Percentiles rank a stretch among this genome's conserved stretches.
phyloP scores from a whole-genome alignment of 2,888 invertebrate genomes.

The Pristionchus maxplancki region DNA sequence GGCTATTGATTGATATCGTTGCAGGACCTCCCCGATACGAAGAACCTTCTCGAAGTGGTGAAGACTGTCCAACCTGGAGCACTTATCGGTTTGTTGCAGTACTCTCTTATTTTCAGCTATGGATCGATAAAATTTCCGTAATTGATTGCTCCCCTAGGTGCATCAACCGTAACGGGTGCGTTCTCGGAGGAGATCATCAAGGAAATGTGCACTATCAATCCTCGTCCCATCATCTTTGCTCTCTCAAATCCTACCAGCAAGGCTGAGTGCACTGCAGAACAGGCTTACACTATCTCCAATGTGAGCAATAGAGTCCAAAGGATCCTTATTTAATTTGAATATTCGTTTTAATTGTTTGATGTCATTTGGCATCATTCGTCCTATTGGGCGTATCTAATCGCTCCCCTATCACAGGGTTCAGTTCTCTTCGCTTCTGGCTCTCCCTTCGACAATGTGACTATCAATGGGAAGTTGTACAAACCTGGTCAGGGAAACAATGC shows the following conservation, averaged over 20 bases:
- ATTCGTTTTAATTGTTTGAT: background rate
- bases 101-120: background rate
- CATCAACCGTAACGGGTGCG: slow-evolving; percentile 93
- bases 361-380: too few species aligned
- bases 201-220: slow-evolving; percentile 89
- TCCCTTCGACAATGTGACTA: slow-evolving; percentile 90
- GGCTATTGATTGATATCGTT: background rate
- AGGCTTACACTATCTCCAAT: slow-evolving; percentile 91
- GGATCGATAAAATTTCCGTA: slow-evolving; percentile 54
- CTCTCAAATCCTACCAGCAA: slow-evolving; percentile 98
- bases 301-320: slow-evolving; percentile 80
- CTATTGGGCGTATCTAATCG: background rate
- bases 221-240: slow-evolving; percentile 94
- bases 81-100: slow-evolving; percentile 87
- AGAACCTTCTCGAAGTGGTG: slow-evolving; percentile 88
- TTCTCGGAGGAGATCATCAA: slow-evolving; percentile 91
- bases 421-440: slow-evolving; percentile 96
- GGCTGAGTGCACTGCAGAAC: slow-evolving; percentile 99
- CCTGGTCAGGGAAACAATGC: slow-evolving; percentile 99
- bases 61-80: slow-evolving; percentile 88
- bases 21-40: slow-evolving; percentile 85
- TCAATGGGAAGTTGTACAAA: slow-evolving; percentile 87
- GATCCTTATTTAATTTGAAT: background rate
- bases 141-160: too few species aligned
- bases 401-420: slow-evolving; percentile 84